Conservation (phyloP, 2,888 invertebrate genomes). For the Tetragonisca angustula region DNA sequence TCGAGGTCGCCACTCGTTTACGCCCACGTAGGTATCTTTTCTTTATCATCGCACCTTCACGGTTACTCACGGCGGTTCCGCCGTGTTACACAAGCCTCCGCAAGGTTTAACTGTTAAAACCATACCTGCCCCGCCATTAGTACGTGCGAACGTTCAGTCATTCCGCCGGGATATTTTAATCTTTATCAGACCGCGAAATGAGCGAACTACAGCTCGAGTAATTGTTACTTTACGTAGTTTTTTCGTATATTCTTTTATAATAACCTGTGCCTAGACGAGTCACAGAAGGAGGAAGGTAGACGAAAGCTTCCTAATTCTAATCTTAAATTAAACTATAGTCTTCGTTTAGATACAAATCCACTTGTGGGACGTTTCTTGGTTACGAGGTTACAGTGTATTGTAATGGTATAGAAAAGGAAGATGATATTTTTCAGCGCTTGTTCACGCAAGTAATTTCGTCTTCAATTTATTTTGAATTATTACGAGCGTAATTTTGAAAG, state of each 20-base stretch:
- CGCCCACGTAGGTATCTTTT: constrained; percentile 65
- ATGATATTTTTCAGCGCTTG: no score
- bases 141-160: constrained; percentile 44
- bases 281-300: not conserved
- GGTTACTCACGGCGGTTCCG: constrained; percentile 52
- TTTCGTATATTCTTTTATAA: not conserved
- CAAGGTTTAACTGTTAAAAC: constrained; percentile 44
- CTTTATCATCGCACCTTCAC: constrained; percentile 66
- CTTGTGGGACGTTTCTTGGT: no score
- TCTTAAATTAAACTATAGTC: no score
- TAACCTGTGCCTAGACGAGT: not conserved
- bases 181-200: constrained; percentile 1
- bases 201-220: not conserved
- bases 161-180: constrained; percentile 43
- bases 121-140: constrained; percentile 43
- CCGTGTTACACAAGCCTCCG: constrained; percentile 55
- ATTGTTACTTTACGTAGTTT: not conserved
- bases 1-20: constrained; percentile 65
- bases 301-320: no score
- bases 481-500: no score
- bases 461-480: no score
- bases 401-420: no score
- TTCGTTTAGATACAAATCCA: no score
- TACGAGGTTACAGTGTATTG: no score
- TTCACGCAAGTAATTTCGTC: no score